Evolutionary conservation across 2,888 invertebrate species (phyloP).

Genomic region (Torymus aiolomorphi): DNA sequence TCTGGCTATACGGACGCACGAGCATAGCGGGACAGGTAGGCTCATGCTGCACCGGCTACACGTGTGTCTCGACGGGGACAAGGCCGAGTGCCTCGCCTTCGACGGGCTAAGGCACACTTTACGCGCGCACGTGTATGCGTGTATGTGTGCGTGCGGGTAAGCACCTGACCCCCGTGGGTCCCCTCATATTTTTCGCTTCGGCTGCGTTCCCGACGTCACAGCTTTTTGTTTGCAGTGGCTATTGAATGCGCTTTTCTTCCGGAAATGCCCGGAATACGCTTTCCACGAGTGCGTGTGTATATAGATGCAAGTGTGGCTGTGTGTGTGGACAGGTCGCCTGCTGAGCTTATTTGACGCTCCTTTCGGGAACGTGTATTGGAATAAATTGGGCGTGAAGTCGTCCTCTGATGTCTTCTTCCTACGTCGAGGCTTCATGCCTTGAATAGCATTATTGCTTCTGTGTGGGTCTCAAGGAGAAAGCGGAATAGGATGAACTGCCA

Average conservation of each 20-base stretch:
- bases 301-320: too few relatives aligned
- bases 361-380: conserved; percentile 40
- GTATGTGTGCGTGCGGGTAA: background rate
- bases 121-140: background rate
- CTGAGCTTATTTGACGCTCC: conserved; percentile 4
- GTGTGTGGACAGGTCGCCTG: too few relatives aligned
- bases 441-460: conserved; percentile 22
- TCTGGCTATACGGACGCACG: too few relatives aligned
- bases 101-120: background rate
- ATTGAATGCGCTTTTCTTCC: too few relatives aligned
- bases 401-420: conserved; percentile 18
- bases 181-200: too few relatives aligned
- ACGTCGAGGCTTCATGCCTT: background rate
- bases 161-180: background rate
- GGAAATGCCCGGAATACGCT: too few relatives aligned
- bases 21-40: too few relatives aligned
- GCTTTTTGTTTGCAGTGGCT: too few relatives aligned
- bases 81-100: conserved; percentile 39
- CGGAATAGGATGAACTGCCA: background rate
- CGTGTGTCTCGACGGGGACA: background rate
- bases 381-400: conserved; percentile 49
- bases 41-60: too few relatives aligned
- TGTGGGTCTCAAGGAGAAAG: background rate
- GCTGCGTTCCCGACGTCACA: too few relatives aligned
- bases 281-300: too few relatives aligned